Evolutionary conservation across 2,888 invertebrate species (phyloP).

Genomic region (Lasioglossum calceatum): DNA sequence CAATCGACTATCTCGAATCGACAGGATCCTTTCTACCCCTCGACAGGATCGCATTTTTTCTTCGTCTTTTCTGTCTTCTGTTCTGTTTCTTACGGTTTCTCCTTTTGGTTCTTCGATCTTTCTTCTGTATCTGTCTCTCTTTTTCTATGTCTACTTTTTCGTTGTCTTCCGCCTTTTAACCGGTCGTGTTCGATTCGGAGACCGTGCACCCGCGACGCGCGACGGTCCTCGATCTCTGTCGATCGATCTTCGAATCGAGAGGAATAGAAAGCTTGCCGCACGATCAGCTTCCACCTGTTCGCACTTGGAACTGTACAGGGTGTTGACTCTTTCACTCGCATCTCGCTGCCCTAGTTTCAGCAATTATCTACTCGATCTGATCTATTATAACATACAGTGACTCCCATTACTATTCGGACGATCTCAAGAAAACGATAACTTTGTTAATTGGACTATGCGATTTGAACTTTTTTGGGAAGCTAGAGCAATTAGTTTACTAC

Average conservation of each 20-base stretch:
- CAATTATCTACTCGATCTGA: neutral
- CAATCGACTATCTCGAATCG: neutral
- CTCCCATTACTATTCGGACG: too few relatives aligned
- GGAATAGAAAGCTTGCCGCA: neutral
- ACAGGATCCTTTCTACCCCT: conserved; percentile 22
- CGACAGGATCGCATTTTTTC: conserved; percentile 23
- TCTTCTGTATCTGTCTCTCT: conserved; percentile 30
- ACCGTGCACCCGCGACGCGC: conserved; percentile 52
- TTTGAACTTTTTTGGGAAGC: too few relatives aligned
- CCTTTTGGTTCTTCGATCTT: conserved; percentile 2
- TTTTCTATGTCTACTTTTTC: conserved; percentile 34
- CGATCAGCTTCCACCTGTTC: conserved; percentile 3
- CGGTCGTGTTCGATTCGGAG: conserved; percentile 43
- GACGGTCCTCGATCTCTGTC: conserved; percentile 5
- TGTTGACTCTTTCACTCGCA: neutral
- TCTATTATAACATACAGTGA: neutral
- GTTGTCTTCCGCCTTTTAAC: conserved; percentile 29
- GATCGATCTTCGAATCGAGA: neutral
- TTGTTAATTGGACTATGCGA: too few relatives aligned
- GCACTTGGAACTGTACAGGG: neutral
- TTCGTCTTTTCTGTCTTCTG: neutral
- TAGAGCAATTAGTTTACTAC: too few relatives aligned
- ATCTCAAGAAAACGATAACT: too few relatives aligned
- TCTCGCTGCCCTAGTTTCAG: neutral
- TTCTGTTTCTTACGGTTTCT: conserved; percentile 14